These are phyloP conservation scores for Sycophaga agraensis DNA, from an alignment of 1,140 invertebrate species.

Conservation along the genomic window DNA sequence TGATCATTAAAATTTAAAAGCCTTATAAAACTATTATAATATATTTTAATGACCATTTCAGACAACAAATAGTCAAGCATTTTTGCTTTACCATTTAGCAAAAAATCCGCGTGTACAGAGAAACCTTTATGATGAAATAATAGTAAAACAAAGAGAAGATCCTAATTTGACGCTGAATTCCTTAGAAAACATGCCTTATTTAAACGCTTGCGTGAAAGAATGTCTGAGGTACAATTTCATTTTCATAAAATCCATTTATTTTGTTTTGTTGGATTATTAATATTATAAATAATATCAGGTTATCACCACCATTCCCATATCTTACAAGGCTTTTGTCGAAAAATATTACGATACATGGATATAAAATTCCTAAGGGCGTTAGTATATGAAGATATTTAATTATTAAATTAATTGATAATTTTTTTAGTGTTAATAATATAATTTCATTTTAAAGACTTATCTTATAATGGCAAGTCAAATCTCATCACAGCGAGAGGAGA, in stretches of 20 bases:
- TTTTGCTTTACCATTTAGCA: slow-evolving; percentile 64
- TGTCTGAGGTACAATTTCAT: slow-evolving; percentile 58
- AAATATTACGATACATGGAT: slow-evolving; percentile 68
- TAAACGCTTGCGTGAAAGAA: slow-evolving; percentile 71
- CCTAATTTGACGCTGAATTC: slow-evolving; percentile 38
- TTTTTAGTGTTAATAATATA: background rate
- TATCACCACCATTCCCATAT: slow-evolving; percentile 65
- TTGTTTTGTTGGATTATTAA: background rate
- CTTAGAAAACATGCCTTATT: slow-evolving; percentile 57
- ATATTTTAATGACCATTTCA: too few relatives aligned
- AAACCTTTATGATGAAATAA: slow-evolving; percentile 63
- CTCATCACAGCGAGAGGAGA: slow-evolving; percentile 65
- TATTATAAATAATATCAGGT: slow-evolving; percentile 40
- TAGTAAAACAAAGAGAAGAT: slow-evolving; percentile 39
- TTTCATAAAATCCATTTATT: background rate
- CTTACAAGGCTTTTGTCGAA: slow-evolving; percentile 66
- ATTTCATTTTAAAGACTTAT: slow-evolving; percentile 61
- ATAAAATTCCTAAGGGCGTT: slow-evolving; percentile 66
- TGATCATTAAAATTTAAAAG: too few relatives aligned
- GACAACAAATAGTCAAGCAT: slow-evolving; percentile 62
- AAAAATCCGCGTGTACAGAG: slow-evolving; percentile 62
- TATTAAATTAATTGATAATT: slow-evolving; percentile 4
- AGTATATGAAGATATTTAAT: slow-evolving; percentile 35
- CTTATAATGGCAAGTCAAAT: slow-evolving; percentile 73
- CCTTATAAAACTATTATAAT: too few relatives aligned